These are phyloP conservation scores for Enteromius trimaculatus DNA, from an alignment of 2,797 vertebrate species.

Conservation along the genomic window DNA sequence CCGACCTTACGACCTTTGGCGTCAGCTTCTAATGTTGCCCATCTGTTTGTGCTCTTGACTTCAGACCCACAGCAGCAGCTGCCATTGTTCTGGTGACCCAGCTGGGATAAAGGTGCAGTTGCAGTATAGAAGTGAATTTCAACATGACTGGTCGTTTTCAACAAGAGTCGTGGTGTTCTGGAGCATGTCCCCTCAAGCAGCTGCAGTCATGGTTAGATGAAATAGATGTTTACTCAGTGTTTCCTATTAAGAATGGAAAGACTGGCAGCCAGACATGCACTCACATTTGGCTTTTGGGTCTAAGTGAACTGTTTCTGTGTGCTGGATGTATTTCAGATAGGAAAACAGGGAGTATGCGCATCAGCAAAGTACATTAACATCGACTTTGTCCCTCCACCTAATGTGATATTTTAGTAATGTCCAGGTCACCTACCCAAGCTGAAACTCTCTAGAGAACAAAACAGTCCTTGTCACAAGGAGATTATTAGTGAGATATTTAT, in stretches of 20 bases:
- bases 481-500: not conserved
- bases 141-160: constrained; percentile 31
- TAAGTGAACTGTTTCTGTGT: not conserved
- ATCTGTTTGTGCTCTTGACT: constrained; percentile 10
- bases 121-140: constrained; percentile 16
- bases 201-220: constrained; percentile 17
- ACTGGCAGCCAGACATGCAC: not conserved
- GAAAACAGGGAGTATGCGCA: not conserved
- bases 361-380: constrained; percentile 23
- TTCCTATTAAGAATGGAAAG: constrained; percentile 40
- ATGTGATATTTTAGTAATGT: constrained; percentile 33
- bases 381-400: constrained; percentile 9
- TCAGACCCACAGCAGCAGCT: constrained; percentile 26
- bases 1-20: not conserved
- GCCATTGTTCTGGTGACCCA: constrained; percentile 26
- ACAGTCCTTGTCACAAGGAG: constrained; percentile 17
- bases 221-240: constrained; percentile 27
- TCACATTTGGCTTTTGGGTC: constrained; percentile 2
- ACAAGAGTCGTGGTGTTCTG: constrained; percentile 10
- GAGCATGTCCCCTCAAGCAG: constrained; percentile 20
- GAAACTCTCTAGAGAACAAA: constrained; percentile 19
- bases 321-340: not conserved
- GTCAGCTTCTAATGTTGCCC: not conserved
- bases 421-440: constrained; percentile 33
- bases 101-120: not conserved